phyloP scores from a whole-genome alignment of 2,113 vertebrate genomes.

The Coreoperca whiteheadi region DNA sequence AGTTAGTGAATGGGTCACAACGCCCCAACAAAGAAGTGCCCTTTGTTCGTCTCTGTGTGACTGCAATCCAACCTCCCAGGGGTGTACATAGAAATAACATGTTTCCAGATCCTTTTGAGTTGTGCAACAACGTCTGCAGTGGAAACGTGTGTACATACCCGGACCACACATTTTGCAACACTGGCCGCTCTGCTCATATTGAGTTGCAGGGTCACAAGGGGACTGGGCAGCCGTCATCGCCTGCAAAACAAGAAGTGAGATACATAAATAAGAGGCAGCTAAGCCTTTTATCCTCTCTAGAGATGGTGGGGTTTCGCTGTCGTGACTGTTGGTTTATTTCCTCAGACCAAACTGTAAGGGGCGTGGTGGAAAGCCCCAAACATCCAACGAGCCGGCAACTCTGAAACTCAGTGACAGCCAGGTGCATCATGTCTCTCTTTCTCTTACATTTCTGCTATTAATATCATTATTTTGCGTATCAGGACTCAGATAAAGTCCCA shows the following conservation, averaged over 20 bases:
- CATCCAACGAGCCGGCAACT: neutral
- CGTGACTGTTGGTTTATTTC: slow-evolving; percentile 8
- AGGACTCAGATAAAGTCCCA: too few relatives aligned
- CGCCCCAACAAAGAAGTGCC: neutral
- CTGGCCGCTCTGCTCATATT: slow-evolving; percentile 12
- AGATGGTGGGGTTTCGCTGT: neutral
- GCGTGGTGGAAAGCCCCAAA: slow-evolving; percentile 74
- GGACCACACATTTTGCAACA: slow-evolving; percentile 80
- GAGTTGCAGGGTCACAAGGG: slow-evolving; percentile 60
- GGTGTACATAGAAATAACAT: neutral
- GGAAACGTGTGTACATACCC: slow-evolving; percentile 58
- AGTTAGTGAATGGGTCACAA: neutral
- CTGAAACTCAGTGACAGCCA: neutral
- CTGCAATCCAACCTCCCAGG: neutral
- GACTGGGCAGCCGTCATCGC: slow-evolving; percentile 3
- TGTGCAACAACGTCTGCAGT: neutral
- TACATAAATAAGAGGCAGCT: neutral
- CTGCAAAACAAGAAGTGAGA: slow-evolving; percentile 32
- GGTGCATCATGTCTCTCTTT: neutral
- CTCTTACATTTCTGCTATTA: neutral
- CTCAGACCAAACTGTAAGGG: neutral
- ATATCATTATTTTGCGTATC: neutral
- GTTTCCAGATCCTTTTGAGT: neutral
- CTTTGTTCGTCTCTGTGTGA: neutral
- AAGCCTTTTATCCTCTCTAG: fast-evolving